Conservation (phyloP, 2,888 invertebrate species). For the Microdon myrmicae region DNA sequence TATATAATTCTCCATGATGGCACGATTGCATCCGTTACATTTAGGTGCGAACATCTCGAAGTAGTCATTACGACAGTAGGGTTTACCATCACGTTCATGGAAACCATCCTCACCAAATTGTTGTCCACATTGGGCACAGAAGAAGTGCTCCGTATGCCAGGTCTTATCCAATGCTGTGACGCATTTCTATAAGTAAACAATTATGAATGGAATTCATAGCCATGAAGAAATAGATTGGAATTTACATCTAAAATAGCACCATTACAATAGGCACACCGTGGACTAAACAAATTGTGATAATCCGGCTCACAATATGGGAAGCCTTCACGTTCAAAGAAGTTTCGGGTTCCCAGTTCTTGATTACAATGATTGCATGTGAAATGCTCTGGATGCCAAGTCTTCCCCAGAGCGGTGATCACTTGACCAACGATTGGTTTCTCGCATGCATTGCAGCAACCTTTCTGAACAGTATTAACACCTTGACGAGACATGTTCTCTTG, state of each 20-base stretch:
- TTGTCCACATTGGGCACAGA: conserved; percentile 96
- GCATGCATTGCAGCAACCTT: conserved; percentile 99
- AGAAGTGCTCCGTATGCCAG: conserved; percentile 99
- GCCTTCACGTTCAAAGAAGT: conserved; percentile 98
- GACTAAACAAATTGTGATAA: conserved; percentile 98
- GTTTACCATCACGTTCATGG: conserved; percentile 95
- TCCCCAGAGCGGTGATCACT: conserved; percentile 91
- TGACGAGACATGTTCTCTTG: conserved; percentile 98
- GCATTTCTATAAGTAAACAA: conserved; percentile 84
- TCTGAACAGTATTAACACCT: conserved; percentile 98
- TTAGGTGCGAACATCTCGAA: conserved; percentile 98
- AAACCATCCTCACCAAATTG: conserved; percentile 98
- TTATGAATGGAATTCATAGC: background rate
- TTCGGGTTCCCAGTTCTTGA: conserved; percentile 94
- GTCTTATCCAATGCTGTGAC: conserved; percentile 97
- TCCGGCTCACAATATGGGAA: conserved; percentile 98
- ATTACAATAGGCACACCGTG: conserved; percentile 98
- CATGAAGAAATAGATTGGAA: background rate
- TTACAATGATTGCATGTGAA: conserved; percentile 98
- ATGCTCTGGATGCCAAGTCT: conserved; percentile 99
- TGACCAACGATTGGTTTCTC: conserved; percentile 99
- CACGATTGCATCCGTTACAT: conserved; percentile 94
- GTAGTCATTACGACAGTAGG: conserved; percentile 95
- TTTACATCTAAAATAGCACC: conserved; percentile 96
- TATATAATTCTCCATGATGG: conserved; percentile 98